Evolutionary conservation across 2,113 vertebrate genomes (phyloP).

Genomic region (Clinocottus analis): DNA sequence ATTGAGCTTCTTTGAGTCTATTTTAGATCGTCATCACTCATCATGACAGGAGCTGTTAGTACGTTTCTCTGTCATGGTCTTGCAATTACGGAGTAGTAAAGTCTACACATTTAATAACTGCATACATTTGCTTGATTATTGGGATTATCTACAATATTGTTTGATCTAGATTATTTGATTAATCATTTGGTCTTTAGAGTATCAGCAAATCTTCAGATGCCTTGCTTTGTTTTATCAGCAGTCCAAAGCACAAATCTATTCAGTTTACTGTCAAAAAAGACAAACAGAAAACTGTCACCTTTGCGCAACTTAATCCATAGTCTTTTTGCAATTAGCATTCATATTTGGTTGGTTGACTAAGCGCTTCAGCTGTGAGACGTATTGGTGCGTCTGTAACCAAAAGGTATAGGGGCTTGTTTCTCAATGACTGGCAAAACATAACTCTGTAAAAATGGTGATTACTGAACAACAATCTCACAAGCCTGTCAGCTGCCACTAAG

Average conservation of each 20-base stretch:
- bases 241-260: neutral
- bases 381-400: neutral
- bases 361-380: neutral
- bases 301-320: neutral
- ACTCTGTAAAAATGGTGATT: neutral
- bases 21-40: neutral
- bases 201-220: neutral
- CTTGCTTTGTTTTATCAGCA: neutral
- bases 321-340: neutral
- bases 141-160: neutral
- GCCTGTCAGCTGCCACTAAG: neutral
- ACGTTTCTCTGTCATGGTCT: neutral
- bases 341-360: neutral
- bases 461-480: neutral
- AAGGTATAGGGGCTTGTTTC: neutral
- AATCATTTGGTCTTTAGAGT: neutral
- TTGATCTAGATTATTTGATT: neutral
- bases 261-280: neutral
- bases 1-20: neutral
- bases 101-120: neutral
- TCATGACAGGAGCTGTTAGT: neutral
- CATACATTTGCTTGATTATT: neutral
- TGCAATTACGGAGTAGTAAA: neutral
- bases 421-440: neutral
- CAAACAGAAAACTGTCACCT: neutral